These are phyloP conservation scores for Calephelis virginiensis DNA, from an alignment of 1,140 invertebrate species.

Conservation along the genomic window DNA sequence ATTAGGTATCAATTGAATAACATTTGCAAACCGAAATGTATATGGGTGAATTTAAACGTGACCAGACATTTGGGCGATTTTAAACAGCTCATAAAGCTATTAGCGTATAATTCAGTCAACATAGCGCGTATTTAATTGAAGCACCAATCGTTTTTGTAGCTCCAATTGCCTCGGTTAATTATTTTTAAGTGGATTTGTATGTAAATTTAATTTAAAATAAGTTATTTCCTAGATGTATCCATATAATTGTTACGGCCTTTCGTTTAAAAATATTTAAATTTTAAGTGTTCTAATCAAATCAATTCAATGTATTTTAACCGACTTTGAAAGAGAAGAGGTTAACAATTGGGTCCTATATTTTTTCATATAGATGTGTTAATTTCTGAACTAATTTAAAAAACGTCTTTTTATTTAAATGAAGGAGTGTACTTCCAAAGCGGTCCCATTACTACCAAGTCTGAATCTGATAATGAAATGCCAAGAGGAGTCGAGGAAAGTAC, in stretches of 20 bases:
- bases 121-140: constrained; percentile 8
- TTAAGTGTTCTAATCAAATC: no score
- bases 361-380: no score
- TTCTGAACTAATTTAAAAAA: no score
- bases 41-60: constrained; percentile 11
- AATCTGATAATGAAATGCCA: no score
- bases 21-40: constrained; percentile 13
- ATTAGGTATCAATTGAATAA: neutral
- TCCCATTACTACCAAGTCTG: no score
- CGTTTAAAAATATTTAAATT: no score
- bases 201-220: neutral
- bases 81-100: constrained; percentile 16
- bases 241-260: neutral
- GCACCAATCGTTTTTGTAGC: neutral
- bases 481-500: no score
- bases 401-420: no score
- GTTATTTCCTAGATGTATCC: neutral
- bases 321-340: no score
- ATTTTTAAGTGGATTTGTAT: neutral
- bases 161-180: neutral
- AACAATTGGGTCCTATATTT: no score
- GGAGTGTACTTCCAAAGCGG: no score
- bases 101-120: constrained; percentile 2
- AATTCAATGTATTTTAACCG: no score
- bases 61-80: constrained; percentile 3